Base-by-base conservation (phyloP, 2,113 vertebrate species). In the Microtus ochrogaster region DNA sequence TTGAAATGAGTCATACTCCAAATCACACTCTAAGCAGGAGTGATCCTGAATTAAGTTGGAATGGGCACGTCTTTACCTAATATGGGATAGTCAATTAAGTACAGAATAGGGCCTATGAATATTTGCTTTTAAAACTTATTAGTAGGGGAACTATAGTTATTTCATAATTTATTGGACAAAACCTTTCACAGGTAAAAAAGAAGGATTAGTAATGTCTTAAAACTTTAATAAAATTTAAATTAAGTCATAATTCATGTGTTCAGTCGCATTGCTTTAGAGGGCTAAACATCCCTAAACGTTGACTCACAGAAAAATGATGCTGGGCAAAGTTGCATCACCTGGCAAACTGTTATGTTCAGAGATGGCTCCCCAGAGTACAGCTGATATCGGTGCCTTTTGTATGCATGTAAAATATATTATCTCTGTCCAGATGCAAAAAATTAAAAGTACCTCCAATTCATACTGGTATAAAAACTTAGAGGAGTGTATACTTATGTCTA, bases 1-100 rank as follows among this genome's bases (percentile, higher is more conserved):
- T 26, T 61, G 55, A 7, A 61, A 9, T 61, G 12, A 82, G 36
- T 39, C 39, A 6, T 39, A 28, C 11, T 28, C 14, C 12, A 14
- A 61, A 12, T 4, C 8, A 65, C 3, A 66, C 12, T 33, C 2
- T 36, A 33, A 28, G 7, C 41, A 47, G 8, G 11, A 3, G 0
- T 9, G 4, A 17, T 85, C 61, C 65, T 61, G 14, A 93, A 3
- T 61, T n/a, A 33, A 74, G 14, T 10, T 63, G 13, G 10, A 39
- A 14, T 39, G 10, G 7, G 5, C 5, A 49, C 0, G 28, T 61
- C 36, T 41, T 14, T 61, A 8, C 0, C 52, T 65, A 26, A 82
- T 52, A 28, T 77, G 0, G 2, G 3, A 1, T n/a, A 19, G 5
- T 49, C 21, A 36, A 72, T 26, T 26, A 16, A 28, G 7, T 82